Evolutionary conservation across 2,888 invertebrate genomes (phyloP), one percentile per base, ranked within the genome.

Genomic region (Drosophila maculinotata): DNA sequence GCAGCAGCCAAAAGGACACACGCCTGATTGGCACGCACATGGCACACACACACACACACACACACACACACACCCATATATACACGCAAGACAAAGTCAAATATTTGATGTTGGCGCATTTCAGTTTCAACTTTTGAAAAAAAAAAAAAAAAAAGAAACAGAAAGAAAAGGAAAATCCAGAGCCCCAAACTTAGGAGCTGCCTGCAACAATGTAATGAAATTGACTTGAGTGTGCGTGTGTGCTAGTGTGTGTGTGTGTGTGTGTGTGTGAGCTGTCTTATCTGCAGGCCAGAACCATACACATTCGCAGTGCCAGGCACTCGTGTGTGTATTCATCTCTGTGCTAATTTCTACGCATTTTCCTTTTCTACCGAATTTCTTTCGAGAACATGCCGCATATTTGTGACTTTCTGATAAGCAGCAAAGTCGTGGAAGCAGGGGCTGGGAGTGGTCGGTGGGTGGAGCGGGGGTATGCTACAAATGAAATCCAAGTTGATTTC

Each of bases 311-410:
- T 45, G 8, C 52, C 28, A 54, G 49, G 31, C 82, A 79, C 82
- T 84, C 67, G 74, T 70, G 77, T 79, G 85, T 73, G 74, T 74
- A 69, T 87, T 81, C 82, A 85, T 72, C 68, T 81, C 71, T 85
- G 87, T 79, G 85, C 85, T 87, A 83, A 87, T 83, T 83, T 83
- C 77, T 69, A 85, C 76, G 82, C 82, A 83, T 81, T 83, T 81
- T 70, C 49, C 72, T 69, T 69, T 65, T 56, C 30, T 26, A n/a
- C n/a, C n/a, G n/a, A n/a, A n/a, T 15, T 31, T 8, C 49, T 47
- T 7, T 41, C 42, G 17, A 25, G 14, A 30, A 35, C 56, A 52
- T 63, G 69, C 63, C 70, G 53, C 76, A 79, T 75, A 75, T 80
- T 71, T 79, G 76, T 66, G 62, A 73, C 67, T 63, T 67, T 60